A percentile compares a stretch with the other conserved stretches of the same genome.
These are phyloP conservation scores for Panopea generosa DNA, from an alignment of 2,888 invertebrate genomes.

Conservation along the genomic window DNA sequence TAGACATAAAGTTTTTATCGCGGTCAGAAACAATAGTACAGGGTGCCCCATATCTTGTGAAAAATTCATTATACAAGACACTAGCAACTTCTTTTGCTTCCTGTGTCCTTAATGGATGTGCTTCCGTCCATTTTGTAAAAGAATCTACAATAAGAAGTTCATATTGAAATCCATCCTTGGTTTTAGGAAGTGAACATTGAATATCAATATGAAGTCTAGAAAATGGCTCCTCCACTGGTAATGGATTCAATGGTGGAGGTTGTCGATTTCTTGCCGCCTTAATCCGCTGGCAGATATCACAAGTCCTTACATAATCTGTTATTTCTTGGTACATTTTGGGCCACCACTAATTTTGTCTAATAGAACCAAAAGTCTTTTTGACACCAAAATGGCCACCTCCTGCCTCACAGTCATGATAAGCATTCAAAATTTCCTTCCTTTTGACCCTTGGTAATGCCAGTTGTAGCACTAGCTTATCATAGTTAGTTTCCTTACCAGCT, in stretches of 20 bases:
- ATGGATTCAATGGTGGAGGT: neutral
- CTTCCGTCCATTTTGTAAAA: too few relatives aligned
- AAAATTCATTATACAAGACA: slow-evolving; percentile 48
- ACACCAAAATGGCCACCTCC: slow-evolving; percentile 49
- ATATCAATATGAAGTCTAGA: slow-evolving; percentile 45
- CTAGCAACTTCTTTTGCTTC: slow-evolving; percentile 47
- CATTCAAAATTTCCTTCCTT: slow-evolving; percentile 11
- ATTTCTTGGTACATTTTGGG: too few relatives aligned
- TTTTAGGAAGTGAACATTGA: slow-evolving; percentile 28
- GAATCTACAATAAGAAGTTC: too few relatives aligned
- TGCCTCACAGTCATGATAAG: too few relatives aligned
- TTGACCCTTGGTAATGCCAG: slow-evolving; percentile 2
- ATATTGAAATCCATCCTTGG: too few relatives aligned
- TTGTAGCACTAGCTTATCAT: slow-evolving; percentile 19
- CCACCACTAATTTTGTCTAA: slow-evolving; percentile 44
- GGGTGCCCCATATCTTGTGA: slow-evolving; percentile 54
- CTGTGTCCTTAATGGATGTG: too few relatives aligned
- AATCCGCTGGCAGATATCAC: too few relatives aligned
- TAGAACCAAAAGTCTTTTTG: slow-evolving; percentile 21
- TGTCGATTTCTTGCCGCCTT: neutral
- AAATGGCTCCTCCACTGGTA: slow-evolving; percentile 19
- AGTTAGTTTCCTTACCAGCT: slow-evolving; percentile 1
- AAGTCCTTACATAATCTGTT: too few relatives aligned
- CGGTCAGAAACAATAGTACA: too few relatives aligned
- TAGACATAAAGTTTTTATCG: too few relatives aligned